Percentiles rank a stretch among this genome's conserved stretches.
These are phyloP conservation scores for Crypturellus tataupa DNA, from an alignment of 2,797 vertebrate species.

Conservation along the genomic window DNA sequence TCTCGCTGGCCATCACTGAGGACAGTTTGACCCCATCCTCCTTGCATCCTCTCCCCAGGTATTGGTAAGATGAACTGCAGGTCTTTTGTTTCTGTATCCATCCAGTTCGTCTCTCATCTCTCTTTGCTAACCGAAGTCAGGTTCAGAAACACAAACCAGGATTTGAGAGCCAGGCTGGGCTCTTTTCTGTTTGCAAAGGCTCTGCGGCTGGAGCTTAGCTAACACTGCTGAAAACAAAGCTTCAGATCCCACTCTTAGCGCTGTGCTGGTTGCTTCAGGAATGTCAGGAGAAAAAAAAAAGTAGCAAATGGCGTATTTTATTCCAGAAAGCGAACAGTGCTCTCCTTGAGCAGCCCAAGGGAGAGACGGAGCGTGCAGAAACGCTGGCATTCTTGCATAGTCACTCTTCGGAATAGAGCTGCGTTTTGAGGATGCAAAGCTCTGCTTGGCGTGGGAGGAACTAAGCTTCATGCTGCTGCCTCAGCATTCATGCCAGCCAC, in stretches of 20 bases:
- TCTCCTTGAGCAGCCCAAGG: constrained; percentile 3
- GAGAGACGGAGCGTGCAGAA: constrained; percentile 25
- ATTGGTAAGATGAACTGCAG: no score
- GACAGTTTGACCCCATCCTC: no score
- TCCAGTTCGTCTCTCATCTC: background rate
- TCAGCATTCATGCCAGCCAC: background rate
- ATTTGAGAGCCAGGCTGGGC: background rate
- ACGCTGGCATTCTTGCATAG: constrained; percentile 7
- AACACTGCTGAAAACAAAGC: background rate
- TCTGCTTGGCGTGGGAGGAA: constrained; percentile 8
- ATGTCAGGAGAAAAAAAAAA: background rate
- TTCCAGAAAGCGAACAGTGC: background rate
- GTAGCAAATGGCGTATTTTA: background rate
- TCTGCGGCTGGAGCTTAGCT: background rate
- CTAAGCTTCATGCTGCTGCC: constrained; percentile 57
- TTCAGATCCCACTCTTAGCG: background rate
- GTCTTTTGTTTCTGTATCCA: accelerated
- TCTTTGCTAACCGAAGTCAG: background rate
- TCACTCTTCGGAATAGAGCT: constrained; percentile 16
- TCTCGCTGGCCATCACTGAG: no score
- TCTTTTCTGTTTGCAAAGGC: background rate
- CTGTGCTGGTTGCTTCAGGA: background rate
- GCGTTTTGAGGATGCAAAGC: constrained; percentile 24
- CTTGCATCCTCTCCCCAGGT: no score
- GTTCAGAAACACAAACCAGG: background rate